A percentile compares a stretch with the other conserved stretches of the same genome.
Evolutionary conservation across 1,140 invertebrate species (phyloP).

Genomic region (Drosophila funebris): DNA sequence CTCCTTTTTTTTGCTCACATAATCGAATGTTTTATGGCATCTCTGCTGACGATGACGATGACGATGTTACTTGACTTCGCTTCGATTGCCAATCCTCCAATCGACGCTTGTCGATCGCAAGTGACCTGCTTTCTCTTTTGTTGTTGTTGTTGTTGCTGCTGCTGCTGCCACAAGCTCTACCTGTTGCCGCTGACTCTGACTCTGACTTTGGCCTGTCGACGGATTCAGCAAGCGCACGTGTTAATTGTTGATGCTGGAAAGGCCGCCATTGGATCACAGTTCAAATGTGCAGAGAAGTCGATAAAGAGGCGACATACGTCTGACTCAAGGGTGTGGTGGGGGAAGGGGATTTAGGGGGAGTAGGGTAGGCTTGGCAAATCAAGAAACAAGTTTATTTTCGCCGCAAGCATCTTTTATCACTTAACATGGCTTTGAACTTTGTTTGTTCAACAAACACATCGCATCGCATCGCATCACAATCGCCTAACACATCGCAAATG

Average conservation of each 20-base stretch:
- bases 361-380: conserved; percentile 5
- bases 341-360: neutral
- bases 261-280: conserved; percentile 39
- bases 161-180: conserved; percentile 9
- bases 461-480: neutral
- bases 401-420: conserved; percentile 42
- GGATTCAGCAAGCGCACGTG: conserved; percentile 40
- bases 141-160: neutral
- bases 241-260: conserved; percentile 25
- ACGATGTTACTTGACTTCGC: conserved; percentile 8
- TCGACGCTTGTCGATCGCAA: conserved; percentile 57
- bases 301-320: neutral
- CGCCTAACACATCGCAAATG: conserved; percentile 26
- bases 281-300: conserved; percentile 9
- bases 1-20: conserved; percentile 37
- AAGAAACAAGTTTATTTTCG: conserved; percentile 35
- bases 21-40: conserved; percentile 25
- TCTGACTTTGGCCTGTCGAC: conserved; percentile 22
- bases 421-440: conserved; percentile 74
- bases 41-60: conserved; percentile 2
- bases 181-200: conserved; percentile 10
- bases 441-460: conserved; percentile 12
- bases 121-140: conserved; percentile 83
- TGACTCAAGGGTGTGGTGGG: neutral
- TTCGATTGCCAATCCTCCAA: conserved; percentile 64